phyloP scores from a whole-genome alignment of 2,113 vertebrate genomes.

The Lepus timidus region DNA sequence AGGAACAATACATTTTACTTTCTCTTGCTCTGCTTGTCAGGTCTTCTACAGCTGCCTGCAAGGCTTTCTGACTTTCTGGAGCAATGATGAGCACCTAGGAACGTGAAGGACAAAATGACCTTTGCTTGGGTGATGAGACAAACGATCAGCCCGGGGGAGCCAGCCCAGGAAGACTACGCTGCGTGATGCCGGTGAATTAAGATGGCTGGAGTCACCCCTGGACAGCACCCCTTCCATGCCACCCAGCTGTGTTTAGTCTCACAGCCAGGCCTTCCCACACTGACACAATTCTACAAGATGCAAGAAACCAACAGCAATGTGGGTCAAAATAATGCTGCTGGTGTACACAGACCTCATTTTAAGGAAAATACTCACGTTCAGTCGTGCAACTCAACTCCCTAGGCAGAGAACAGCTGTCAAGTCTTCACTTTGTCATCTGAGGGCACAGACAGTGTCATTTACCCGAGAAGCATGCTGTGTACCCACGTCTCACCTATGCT shows the following conservation, averaged over 20 bases:
- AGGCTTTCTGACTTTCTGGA: not conserved
- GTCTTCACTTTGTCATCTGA: not conserved
- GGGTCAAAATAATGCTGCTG: not conserved
- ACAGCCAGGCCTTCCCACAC: not conserved
- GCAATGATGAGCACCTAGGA: not conserved
- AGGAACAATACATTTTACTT: not conserved
- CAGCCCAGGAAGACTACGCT: not conserved
- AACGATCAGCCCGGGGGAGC: not conserved
- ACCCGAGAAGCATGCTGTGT: not conserved
- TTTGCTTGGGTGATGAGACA: conserved; percentile 1
- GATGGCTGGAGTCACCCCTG: not conserved
- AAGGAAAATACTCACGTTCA: not conserved
- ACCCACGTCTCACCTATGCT: not conserved
- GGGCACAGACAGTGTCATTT: not conserved
- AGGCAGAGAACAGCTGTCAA: not conserved
- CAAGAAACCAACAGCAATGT: not conserved
- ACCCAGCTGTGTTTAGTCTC: not conserved
- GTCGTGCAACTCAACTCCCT: not conserved
- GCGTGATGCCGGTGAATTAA: not conserved
- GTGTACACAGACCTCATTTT: not conserved
- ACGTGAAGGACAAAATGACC: not conserved
- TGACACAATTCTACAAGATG: not conserved
- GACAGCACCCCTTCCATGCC: not conserved
- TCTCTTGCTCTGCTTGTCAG: not conserved
- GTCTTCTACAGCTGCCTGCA: not conserved